These are phyloP conservation scores for Rhodophaea formosa DNA, from an alignment of 2,888 invertebrate species.

Conservation along the genomic window DNA sequence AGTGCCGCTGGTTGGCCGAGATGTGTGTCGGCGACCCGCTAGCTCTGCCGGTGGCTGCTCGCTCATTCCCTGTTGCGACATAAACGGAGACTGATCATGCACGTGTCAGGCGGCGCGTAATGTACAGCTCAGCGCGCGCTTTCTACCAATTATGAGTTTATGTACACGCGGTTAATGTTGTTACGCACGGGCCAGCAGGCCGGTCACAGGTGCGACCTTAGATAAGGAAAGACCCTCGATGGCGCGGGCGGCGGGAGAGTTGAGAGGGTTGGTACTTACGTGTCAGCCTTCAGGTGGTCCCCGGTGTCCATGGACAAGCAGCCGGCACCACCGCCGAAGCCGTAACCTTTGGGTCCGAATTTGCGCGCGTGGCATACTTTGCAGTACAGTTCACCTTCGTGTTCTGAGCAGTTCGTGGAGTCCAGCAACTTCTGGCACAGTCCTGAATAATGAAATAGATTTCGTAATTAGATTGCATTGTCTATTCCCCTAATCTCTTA, in stretches of 20 bases:
- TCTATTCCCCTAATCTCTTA: too few species aligned
- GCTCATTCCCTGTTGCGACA: constrained; percentile 81
- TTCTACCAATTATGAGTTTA: constrained; percentile 74
- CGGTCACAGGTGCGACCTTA: constrained; percentile 69
- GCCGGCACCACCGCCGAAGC: constrained; percentile 98
- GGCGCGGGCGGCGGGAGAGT: constrained; percentile 78
- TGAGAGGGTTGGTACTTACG: constrained; percentile 84
- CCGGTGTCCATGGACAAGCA: constrained; percentile 98
- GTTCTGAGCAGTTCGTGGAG: constrained; percentile 98
- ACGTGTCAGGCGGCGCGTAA: constrained; percentile 77
- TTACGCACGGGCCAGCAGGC: constrained; percentile 78
- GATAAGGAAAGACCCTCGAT: constrained; percentile 82
- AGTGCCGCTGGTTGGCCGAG: constrained; percentile 74
- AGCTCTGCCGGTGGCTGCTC: constrained; percentile 72
- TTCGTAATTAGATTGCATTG: constrained; percentile 12
- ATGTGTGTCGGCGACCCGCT: constrained; percentile 72
- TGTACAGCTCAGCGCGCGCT: constrained; percentile 79
- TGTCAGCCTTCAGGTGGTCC: constrained; percentile 88
- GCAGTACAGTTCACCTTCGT: constrained; percentile 98
- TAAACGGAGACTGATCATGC: constrained; percentile 82
- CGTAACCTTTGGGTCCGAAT: constrained; percentile 99
- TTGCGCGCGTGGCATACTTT: constrained; percentile 98
- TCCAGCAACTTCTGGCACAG: constrained; percentile 98
- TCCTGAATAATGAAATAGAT: constrained; percentile 78
- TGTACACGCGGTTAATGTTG: constrained; percentile 80